These are phyloP conservation scores for Heliothis subflexa DNA, from an alignment of 1,140 invertebrate genomes.

Conservation along the genomic window DNA sequence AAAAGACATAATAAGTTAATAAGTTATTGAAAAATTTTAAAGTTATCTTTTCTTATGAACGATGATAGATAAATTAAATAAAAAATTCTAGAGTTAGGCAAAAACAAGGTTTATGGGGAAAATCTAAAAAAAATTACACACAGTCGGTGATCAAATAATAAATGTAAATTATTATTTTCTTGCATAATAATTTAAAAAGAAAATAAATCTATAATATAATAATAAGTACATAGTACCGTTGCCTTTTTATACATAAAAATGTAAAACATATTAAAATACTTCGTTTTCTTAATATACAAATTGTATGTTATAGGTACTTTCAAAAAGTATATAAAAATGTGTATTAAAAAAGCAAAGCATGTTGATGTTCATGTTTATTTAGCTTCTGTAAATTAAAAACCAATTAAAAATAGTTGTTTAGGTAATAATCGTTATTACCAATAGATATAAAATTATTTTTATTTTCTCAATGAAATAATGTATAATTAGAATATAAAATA, in stretches of 20 bases:
- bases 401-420: neutral
- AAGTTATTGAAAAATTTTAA: neutral
- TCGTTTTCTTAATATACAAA: no score
- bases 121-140: neutral
- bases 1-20: neutral
- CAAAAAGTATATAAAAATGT: no score
- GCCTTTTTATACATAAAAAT: no score
- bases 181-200: no score
- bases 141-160: neutral
- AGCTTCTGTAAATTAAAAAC: no score
- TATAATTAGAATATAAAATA: conserved; percentile 7
- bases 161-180: neutral
- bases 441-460: neutral
- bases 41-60: neutral
- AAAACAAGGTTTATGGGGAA: conserved; percentile 1
- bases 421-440: neutral
- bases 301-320: no score
- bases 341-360: no score
- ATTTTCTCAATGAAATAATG: neutral
- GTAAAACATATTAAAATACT: no score
- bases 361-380: no score
- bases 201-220: no score
- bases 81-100: neutral
- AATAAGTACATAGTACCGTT: no score
- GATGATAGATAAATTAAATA: neutral